Conservation (phyloP, 2,888 invertebrate genomes). For the Beris morrisii region DNA sequence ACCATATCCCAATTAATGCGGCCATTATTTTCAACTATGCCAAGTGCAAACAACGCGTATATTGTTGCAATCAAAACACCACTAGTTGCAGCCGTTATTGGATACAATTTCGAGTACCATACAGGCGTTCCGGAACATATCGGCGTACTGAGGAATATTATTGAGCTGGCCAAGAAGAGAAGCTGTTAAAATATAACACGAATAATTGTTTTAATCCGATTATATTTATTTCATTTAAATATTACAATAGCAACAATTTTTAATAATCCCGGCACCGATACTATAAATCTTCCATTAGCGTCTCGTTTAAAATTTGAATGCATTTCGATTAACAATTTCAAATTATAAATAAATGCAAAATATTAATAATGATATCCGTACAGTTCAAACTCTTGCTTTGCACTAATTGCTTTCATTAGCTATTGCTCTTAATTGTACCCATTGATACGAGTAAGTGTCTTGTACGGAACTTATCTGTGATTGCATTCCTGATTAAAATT, state of each 20-base stretch:
- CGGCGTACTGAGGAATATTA: constrained; percentile 35
- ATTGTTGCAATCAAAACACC: constrained; percentile 24
- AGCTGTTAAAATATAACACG: constrained; percentile 10
- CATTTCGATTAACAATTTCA: neutral
- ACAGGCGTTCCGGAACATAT: constrained; percentile 32
- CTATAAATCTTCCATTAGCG: neutral
- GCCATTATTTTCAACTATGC: constrained; percentile 23
- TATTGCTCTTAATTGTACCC: neutral
- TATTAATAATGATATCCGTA: neutral
- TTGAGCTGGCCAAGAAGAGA: constrained; percentile 32
- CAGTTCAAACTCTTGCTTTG: neutral
- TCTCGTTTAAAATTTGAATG: neutral
- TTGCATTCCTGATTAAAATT: no score
- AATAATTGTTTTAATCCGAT: neutral
- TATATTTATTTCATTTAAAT: neutral
- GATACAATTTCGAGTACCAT: constrained; percentile 35
- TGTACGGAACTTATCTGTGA: no score
- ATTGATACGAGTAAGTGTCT: neutral
- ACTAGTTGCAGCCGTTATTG: constrained; percentile 32
- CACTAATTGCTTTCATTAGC: neutral
- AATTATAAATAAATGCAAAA: constrained; percentile 2
- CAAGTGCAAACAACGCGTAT: constrained; percentile 28
- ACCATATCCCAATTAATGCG: constrained; percentile 26
- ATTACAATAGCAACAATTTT: constrained; percentile 23
- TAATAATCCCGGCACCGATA: constrained; percentile 13